A percentile compares a stretch with the other conserved stretches of the same genome.
These are phyloP conservation scores for Nomada hirtipes DNA, from an alignment of 2,888 invertebrate species.

Conservation along the genomic window DNA sequence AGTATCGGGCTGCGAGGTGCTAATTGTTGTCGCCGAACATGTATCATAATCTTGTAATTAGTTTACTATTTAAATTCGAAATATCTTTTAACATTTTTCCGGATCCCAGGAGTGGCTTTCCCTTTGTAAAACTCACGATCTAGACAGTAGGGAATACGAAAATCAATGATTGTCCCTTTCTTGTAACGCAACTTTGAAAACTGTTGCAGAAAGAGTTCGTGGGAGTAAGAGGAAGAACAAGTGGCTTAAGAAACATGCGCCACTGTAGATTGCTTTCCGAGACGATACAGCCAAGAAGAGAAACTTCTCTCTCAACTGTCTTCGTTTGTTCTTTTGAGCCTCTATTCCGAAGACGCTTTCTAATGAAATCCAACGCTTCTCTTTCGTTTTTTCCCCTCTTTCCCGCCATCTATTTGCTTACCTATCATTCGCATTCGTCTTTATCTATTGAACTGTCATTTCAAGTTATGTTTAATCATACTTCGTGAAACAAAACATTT, in stretches of 20 bases:
- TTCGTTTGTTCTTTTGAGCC: conserved; percentile 3
- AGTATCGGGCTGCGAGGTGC: no score
- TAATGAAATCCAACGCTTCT: conserved; percentile 5
- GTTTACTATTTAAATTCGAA: no score
- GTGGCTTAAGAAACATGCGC: conserved; percentile 56
- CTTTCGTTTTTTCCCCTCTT: background rate
- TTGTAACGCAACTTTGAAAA: background rate
- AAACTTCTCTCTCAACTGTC: conserved; percentile 33
- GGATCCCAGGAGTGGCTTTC: no score
- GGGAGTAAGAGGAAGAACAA: conserved; percentile 30
- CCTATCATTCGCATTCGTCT: background rate
- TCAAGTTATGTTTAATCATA: no score
- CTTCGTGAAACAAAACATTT: no score
- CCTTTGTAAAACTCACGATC: no score
- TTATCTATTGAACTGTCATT: background rate
- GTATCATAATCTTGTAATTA: no score
- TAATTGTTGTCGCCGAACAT: no score
- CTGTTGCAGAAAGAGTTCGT: background rate
- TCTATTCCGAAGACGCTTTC: conserved; percentile 18
- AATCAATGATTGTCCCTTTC: background rate
- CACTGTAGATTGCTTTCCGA: conserved; percentile 52
- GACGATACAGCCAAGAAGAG: conserved; percentile 37
- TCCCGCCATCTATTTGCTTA: background rate
- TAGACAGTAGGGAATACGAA: no score
- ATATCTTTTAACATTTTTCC: no score